phyloP scores from a whole-genome alignment of 2,888 invertebrate genomes.

The Notodonta ziczac region DNA sequence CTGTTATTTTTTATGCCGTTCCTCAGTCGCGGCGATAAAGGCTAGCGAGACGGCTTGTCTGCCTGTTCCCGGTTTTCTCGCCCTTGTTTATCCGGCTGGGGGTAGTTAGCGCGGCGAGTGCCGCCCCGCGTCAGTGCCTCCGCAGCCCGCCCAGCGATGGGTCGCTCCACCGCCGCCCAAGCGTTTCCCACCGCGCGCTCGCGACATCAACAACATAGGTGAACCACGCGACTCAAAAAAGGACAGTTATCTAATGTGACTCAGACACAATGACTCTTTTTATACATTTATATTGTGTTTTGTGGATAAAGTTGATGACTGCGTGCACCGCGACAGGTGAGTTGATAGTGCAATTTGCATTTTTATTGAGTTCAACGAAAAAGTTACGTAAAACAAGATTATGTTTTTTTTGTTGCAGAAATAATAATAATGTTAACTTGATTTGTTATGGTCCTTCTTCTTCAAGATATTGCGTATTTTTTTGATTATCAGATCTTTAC shows the following conservation, averaged over 20 bases:
- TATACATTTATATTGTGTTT: conserved; percentile 80
- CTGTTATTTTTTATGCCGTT: conserved; percentile 77
- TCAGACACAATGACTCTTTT: conserved; percentile 78
- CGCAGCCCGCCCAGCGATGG: conserved; percentile 70
- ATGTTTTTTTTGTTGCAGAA: conserved; percentile 36
- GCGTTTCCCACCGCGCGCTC: conserved; percentile 55
- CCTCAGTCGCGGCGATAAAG: conserved; percentile 68
- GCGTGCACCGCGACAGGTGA: conserved; percentile 76
- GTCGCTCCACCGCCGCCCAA: conserved; percentile 65
- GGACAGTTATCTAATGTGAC: conserved; percentile 56
- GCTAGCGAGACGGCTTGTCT: conserved; percentile 83
- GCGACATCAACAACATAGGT: conserved; percentile 60
- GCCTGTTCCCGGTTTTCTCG: conserved; percentile 77
- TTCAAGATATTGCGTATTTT: too few relatives aligned
- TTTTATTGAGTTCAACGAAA: conserved; percentile 66
- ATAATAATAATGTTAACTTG: background rate
- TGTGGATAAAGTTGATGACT: conserved; percentile 73
- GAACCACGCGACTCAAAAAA: conserved; percentile 55
- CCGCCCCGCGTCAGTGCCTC: conserved; percentile 75
- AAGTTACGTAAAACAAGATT: conserved; percentile 53
- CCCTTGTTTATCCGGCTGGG: conserved; percentile 79
- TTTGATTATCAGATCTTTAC: too few relatives aligned
- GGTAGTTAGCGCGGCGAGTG: conserved; percentile 70
- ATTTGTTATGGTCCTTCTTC: too few relatives aligned
- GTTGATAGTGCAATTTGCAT: conserved; percentile 72